A percentile compares a stretch with the other conserved stretches of the same genome.
phyloP scores from a whole-genome alignment of 23 tunicate species.

The Styela clava region DNA sequence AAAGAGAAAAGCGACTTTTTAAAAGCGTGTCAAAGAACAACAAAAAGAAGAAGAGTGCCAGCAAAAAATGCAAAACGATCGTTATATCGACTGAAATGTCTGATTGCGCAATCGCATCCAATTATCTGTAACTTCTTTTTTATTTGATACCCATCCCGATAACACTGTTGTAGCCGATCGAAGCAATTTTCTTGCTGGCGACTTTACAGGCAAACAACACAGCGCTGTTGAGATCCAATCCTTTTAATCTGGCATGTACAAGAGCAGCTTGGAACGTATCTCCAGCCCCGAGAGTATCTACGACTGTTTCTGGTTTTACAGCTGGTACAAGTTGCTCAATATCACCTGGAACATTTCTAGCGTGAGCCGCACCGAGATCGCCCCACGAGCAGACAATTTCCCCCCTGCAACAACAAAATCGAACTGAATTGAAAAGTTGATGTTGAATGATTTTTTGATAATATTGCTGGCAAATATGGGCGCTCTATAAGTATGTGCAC shows the following conservation, averaged over 20 bases:
- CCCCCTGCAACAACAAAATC: no score
- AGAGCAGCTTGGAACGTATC: slow-evolving; percentile 81
- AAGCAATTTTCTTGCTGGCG: slow-evolving; percentile 57
- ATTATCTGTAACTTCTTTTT: no score
- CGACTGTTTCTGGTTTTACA: slow-evolving; percentile 40
- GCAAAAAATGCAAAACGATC: no score
- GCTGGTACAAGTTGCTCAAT: slow-evolving; percentile 51
- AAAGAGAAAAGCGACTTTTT: no score
- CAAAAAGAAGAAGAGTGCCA: no score
- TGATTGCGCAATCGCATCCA: no score
- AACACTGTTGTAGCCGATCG: slow-evolving; percentile 44
- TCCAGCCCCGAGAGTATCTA: slow-evolving; percentile 92
- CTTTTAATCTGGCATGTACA: slow-evolving; percentile 35
- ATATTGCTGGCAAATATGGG: no score
- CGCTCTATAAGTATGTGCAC: no score
- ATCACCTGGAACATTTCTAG: slow-evolving; percentile 25
- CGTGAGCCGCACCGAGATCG: slow-evolving; percentile 71
- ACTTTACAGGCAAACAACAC: slow-evolving; percentile 47
- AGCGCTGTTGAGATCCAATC: slow-evolving; percentile 18
- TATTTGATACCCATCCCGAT: slow-evolving; percentile 33
- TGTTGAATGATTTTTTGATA: no score
- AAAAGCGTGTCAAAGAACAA: no score
- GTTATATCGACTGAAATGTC: no score
- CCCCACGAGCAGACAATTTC: slow-evolving; percentile 92
- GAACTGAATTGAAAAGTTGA: no score